Evolutionary conservation across 1,140 invertebrate genomes (phyloP).

Genomic region (Lineus longissimus): DNA sequence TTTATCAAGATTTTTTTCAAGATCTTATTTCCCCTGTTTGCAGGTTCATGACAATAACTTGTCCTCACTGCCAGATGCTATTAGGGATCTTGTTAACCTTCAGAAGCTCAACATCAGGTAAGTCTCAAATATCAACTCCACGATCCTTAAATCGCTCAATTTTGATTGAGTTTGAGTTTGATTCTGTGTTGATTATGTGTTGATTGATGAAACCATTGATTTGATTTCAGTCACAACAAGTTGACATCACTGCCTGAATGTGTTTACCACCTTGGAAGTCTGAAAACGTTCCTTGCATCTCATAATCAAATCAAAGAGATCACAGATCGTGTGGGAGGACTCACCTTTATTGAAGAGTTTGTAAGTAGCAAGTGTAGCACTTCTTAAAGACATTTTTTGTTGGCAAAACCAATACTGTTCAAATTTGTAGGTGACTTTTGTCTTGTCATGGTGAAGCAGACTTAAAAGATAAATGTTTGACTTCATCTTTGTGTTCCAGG

Average conservation of each 20-base stretch:
- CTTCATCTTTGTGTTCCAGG: conserved; percentile 53
- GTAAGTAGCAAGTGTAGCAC: conserved; percentile 33
- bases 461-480: neutral
- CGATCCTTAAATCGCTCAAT: no score
- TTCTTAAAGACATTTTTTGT: no score
- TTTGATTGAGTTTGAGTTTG: no score
- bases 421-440: neutral
- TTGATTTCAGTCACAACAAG: conserved; percentile 53
- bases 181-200: no score
- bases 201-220: no score
- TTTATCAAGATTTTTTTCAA: no score
- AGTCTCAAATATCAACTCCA: no score
- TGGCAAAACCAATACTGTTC: no score
- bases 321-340: conserved; percentile 47
- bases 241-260: conserved; percentile 42
- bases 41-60: conserved; percentile 78
- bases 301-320: conserved; percentile 48
- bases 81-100: conserved; percentile 38
- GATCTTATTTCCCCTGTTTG: conserved; percentile 11
- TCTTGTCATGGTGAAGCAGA: neutral
- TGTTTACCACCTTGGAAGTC: conserved; percentile 37
- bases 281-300: conserved; percentile 45
- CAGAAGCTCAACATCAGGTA: conserved; percentile 51
- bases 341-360: conserved; percentile 52
- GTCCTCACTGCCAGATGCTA: conserved; percentile 54